Conservation (phyloP, 2,888 invertebrate genomes). For the Thecocarcelia acutangulata region DNA sequence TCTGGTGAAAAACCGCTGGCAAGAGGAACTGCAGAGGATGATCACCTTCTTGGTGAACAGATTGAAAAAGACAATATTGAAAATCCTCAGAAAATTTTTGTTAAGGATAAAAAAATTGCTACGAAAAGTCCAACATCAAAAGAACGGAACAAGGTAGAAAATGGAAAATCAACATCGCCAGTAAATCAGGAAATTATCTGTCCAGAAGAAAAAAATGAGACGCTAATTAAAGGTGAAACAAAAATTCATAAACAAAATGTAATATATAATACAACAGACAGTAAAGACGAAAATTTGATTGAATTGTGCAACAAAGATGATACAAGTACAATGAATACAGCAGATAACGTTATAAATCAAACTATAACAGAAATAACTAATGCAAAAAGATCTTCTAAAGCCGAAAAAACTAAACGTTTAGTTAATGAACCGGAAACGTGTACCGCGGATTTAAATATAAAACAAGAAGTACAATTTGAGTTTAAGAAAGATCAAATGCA, state of each 20-base stretch:
- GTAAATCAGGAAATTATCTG: background rate
- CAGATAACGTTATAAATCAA: background rate
- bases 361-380: background rate
- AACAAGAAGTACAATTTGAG: background rate
- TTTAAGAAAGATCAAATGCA: background rate
- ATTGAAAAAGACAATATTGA: background rate
- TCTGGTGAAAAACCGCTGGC: background rate
- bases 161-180: background rate
- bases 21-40: background rate
- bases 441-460: background rate
- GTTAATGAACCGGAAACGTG: background rate
- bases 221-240: background rate
- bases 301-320: background rate
- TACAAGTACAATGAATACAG: background rate
- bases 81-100: too few species aligned
- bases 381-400: background rate
- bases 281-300: background rate
- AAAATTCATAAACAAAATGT: background rate
- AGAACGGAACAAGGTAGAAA: background rate
- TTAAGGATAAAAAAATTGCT: background rate
- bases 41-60: background rate
- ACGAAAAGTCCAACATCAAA: background rate
- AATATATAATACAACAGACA: background rate
- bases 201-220: background rate
- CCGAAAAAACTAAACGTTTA: background rate